Conservation (phyloP, 2,888 invertebrate species). For the Megamerina dolium region DNA sequence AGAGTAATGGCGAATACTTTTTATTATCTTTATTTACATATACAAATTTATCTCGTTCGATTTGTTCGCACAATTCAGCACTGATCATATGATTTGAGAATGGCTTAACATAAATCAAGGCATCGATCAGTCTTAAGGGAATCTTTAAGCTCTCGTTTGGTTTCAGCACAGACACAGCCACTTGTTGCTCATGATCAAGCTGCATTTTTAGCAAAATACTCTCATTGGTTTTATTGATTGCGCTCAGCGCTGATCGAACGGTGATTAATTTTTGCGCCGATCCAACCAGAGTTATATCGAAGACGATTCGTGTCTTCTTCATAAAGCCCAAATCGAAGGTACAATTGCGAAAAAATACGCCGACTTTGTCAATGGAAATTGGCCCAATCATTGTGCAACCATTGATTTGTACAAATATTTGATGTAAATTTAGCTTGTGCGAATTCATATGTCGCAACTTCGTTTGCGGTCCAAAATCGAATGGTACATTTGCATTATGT, state of each 20-base stretch:
- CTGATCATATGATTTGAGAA: conserved; percentile 30
- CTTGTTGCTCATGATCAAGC: conserved; percentile 31
- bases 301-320: conserved; percentile 72
- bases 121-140: conserved; percentile 69
- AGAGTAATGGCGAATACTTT: too few species aligned
- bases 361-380: conserved; percentile 92
- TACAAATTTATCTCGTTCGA: conserved; percentile 12
- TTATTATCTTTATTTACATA: conserved; percentile 12
- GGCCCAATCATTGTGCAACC: conserved; percentile 85
- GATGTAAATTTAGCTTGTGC: conserved; percentile 74
- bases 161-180: conserved; percentile 20
- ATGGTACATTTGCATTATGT: conserved; percentile 73
- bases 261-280: conserved; percentile 85
- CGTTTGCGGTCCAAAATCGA: conserved; percentile 75
- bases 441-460: conserved; percentile 68
- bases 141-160: conserved; percentile 63
- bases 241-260: conserved; percentile 80
- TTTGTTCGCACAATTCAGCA: conserved; percentile 17
- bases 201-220: conserved; percentile 68
- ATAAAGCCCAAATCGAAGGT: conserved; percentile 34
- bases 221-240: conserved; percentile 71
- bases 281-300: conserved; percentile 86
- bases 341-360: conserved; percentile 81
- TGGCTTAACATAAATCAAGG: conserved; percentile 71
- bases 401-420: conserved; percentile 80